Conservation (phyloP, 2,113 vertebrate species). For the Notothenia rossii region DNA sequence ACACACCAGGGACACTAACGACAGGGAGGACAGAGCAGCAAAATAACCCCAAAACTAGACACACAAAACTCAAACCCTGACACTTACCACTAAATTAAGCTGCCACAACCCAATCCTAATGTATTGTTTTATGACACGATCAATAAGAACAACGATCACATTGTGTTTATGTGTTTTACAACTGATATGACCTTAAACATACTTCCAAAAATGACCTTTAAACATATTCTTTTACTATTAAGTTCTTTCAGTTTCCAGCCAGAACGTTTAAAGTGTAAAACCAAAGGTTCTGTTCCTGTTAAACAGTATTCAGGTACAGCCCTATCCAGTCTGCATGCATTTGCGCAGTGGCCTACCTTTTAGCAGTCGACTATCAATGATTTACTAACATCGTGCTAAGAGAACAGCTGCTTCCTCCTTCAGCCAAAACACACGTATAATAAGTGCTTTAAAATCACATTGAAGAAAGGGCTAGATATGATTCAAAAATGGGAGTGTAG, state of each 20-base stretch:
- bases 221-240: not conserved
- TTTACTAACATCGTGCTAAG: conserved; percentile 73
- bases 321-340: conserved; percentile 35
- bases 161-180: not conserved
- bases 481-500: not conserved
- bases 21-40: too few relatives aligned
- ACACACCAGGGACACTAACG: too few relatives aligned
- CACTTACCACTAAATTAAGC: not conserved
- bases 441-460: not conserved
- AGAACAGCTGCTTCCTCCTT: conserved; percentile 58
- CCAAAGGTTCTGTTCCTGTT: not conserved
- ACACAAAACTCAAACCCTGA: too few relatives aligned
- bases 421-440: conserved; percentile 9
- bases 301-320: conserved; percentile 13
- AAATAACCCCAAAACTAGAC: too few relatives aligned
- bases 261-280: not conserved
- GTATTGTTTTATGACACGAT: not conserved
- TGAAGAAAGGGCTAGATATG: not conserved
- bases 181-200: not conserved
- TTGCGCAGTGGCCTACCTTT: conserved; percentile 55
- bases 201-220: not conserved
- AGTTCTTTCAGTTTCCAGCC: not conserved
- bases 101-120: not conserved
- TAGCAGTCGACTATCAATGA: conserved; percentile 71
- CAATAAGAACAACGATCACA: not conserved